Evolutionary conservation across 2,888 invertebrate genomes (phyloP), one percentile per base, ranked within the genome.

Genomic region (Bruchidius siliquastri): DNA sequence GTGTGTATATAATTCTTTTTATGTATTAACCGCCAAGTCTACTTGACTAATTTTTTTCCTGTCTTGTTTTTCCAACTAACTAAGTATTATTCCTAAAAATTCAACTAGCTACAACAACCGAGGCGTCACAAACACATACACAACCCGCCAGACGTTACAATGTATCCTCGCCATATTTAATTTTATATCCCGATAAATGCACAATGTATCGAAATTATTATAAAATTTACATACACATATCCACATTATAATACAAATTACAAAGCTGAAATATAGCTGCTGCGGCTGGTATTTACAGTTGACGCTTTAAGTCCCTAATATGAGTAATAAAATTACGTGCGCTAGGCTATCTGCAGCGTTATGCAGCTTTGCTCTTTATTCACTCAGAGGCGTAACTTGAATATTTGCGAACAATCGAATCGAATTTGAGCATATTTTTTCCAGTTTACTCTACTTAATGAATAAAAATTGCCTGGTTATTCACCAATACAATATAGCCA

Each of bases 161-260:
- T 49, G 49, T 49, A 49, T 22, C 69, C 76, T 69, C 78, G 78
- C 79, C 80, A 80, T 80, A 81, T 82, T 81, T 81, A 81, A 81
- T 81, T 82, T 82, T 80, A 82, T 82, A 81, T 76, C 78, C 78
- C 79, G 77, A 81, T 82, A 82, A 82, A 83, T 82, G 81, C 78
- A 80, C 80, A 81, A 82, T 81, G 81, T 82, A 82, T 79, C 79
- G 80, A 79, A 81, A 83, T 82, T 81, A 82, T 81, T 82, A 81
- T 78, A 81, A 81, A 82, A 82, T 81, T 82, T 81, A 81, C 82
- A 80, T 49, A 49, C 49, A 49, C 49, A 49, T 82, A 81, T 79
- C 79, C 81, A 81, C 81, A 83, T 82, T 81, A 82, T 83, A 82
- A 80, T 81, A 80, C 80, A 81, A 81, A 83, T 82, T 82, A 82